Evolutionary conservation across 2,113 vertebrate species (phyloP).

Genomic region (Pteronura brasiliensis): DNA sequence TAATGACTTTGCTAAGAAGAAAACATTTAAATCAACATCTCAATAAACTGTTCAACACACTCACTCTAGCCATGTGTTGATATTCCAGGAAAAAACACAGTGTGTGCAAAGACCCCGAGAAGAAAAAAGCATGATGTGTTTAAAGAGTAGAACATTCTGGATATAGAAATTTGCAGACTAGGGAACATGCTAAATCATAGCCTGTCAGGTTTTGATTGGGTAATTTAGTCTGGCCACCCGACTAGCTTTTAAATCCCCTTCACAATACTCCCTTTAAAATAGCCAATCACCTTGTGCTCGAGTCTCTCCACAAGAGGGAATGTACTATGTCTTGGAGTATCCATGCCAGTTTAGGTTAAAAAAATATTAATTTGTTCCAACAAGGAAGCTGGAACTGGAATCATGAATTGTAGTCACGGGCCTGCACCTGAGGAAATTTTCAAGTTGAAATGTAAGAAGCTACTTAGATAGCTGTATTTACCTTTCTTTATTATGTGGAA

Average conservation of each 20-base stretch:
- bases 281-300: not conserved
- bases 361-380: not conserved
- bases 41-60: not conserved
- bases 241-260: not conserved
- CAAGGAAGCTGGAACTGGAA: not conserved
- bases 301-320: not conserved
- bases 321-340: not conserved
- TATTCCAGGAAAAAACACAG: not conserved
- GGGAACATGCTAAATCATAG: not conserved
- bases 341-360: not conserved
- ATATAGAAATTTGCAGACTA: not conserved
- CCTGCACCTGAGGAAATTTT: not conserved
- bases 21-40: not conserved
- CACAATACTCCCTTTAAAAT: not conserved
- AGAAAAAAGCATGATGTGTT: not conserved
- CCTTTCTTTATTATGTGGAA: not conserved
- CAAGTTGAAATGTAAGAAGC: not conserved
- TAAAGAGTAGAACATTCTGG: not conserved
- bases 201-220: not conserved
- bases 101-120: not conserved
- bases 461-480: not conserved
- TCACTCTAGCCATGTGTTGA: not conserved
- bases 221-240: not conserved
- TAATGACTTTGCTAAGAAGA: not conserved
- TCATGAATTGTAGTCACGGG: not conserved